These are phyloP conservation scores for Vidua chalybeata DNA, from an alignment of 2,113 vertebrate genomes.

Conservation along the genomic window DNA sequence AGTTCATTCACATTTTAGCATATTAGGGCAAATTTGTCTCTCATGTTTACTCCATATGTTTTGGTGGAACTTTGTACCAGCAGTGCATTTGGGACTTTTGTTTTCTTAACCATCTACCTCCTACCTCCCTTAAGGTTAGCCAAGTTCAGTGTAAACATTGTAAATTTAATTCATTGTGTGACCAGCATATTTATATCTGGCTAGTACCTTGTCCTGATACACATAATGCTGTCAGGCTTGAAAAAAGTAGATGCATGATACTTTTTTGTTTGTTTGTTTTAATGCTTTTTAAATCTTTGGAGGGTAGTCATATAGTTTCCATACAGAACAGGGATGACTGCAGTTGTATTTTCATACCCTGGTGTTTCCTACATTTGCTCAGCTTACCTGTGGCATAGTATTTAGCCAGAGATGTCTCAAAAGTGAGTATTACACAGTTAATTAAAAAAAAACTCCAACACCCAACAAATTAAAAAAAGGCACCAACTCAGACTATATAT, in stretches of 20 bases:
- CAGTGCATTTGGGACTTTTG: background rate
- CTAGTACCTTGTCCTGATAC: background rate
- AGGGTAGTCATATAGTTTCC: background rate
- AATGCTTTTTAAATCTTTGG: background rate
- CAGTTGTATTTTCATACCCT: background rate
- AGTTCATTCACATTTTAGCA: background rate
- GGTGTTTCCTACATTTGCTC: background rate
- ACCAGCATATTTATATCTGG: background rate
- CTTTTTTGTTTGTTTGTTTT: background rate
- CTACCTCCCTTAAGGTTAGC: background rate
- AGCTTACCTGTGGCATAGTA: background rate
- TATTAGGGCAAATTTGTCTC: background rate
- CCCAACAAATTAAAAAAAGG: background rate
- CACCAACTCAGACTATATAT: background rate
- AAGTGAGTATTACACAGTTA: background rate
- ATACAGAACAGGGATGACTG: background rate
- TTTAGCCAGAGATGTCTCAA: background rate
- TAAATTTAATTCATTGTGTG: background rate
- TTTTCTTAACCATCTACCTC: background rate
- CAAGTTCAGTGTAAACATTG: background rate
- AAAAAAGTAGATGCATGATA: background rate
- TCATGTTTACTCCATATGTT: background rate
- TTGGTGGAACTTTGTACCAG: background rate
- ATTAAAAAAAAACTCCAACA: background rate
- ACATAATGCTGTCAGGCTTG: background rate